These are phyloP conservation scores for Polypedilum pembai DNA, from an alignment of 1,140 invertebrate species.

Conservation along the genomic window DNA sequence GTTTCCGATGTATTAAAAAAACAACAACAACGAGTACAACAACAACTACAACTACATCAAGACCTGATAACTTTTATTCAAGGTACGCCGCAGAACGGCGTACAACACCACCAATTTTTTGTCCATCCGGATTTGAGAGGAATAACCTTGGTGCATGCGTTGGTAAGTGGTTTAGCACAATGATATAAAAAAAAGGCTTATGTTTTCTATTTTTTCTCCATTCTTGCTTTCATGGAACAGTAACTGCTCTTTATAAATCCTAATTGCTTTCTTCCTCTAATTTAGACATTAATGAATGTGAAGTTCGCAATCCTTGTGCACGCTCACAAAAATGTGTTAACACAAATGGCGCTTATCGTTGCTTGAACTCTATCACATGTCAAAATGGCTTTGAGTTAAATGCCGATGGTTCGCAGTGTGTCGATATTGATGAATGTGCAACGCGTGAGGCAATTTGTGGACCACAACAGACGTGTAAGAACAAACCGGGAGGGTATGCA, in stretches of 20 bases:
- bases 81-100: not conserved
- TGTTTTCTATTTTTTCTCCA: not conserved
- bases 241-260: too few relatives aligned
- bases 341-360: constrained; percentile 50
- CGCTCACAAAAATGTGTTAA: constrained; percentile 48
- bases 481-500: constrained; percentile 63
- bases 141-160: constrained; percentile 39
- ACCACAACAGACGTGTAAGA: constrained; percentile 63
- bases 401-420: constrained; percentile 43
- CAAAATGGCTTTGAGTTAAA: constrained; percentile 44
- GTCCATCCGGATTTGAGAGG: constrained; percentile 36
- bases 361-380: constrained; percentile 47
- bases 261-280: not conserved
- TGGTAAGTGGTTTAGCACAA: constrained; percentile 33
- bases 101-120: constrained; percentile 31
- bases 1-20: not conserved
- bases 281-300: constrained; percentile 47
- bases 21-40: constrained; percentile 34
- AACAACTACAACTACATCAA: constrained; percentile 30
- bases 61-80: not conserved
- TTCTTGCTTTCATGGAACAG: not conserved
- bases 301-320: constrained; percentile 40
- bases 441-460: constrained; percentile 58
- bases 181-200: not conserved
- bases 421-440: constrained; percentile 64